Conservation (phyloP, 2,797 vertebrate genomes). For the Mormyrops boulengeri region DNA sequence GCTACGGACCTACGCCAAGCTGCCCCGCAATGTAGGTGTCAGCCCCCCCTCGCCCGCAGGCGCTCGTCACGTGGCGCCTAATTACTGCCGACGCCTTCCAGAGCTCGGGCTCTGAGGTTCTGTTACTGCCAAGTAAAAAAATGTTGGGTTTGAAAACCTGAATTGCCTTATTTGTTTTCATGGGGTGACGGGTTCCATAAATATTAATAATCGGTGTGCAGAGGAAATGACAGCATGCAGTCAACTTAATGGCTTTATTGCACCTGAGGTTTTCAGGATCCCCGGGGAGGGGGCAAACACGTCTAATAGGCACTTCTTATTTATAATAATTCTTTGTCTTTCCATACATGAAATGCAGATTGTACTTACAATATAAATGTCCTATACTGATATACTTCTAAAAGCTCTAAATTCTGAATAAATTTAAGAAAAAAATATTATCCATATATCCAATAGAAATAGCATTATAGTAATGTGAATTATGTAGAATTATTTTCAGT, state of each 20-base stretch:
- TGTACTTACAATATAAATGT: background rate
- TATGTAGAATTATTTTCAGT: background rate
- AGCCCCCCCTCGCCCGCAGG: background rate
- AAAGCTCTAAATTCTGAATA: background rate
- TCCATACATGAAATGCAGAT: background rate
- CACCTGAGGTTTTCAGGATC: background rate
- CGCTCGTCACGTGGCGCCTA: background rate
- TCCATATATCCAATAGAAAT: background rate
- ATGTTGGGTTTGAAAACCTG: background rate
- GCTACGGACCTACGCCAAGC: constrained; percentile 64
- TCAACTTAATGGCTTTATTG: background rate
- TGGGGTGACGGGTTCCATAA: background rate
- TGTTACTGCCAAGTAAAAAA: background rate
- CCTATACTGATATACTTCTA: background rate
- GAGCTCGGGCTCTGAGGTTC: background rate
- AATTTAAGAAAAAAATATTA: background rate
- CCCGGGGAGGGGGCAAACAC: background rate
- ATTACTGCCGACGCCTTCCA: background rate
- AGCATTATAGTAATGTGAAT: background rate
- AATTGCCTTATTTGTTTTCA: background rate
- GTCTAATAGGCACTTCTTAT: background rate
- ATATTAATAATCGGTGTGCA: background rate
- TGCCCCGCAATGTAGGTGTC: constrained; percentile 72
- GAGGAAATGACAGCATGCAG: background rate
- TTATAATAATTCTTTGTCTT: background rate